These are phyloP conservation scores for Acanthosoma haemorrhoidale DNA, from an alignment of 2,888 invertebrate species.

Conservation along the genomic window DNA sequence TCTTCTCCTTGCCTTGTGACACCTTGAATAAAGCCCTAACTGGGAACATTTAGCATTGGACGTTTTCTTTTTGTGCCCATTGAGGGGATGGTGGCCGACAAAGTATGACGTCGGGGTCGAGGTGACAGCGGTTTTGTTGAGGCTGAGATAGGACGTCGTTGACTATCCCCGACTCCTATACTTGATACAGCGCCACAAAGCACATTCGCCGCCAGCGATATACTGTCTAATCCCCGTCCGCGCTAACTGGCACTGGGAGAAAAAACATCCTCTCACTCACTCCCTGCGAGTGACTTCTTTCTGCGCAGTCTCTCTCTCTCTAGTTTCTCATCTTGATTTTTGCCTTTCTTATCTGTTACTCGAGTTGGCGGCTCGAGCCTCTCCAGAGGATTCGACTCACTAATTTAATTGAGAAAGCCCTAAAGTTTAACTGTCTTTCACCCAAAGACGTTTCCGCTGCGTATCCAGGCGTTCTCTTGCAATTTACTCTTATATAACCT, in stretches of 20 bases:
- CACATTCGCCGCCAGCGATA: too few relatives aligned
- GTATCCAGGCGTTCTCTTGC: not conserved
- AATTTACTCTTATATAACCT: not conserved
- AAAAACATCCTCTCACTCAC: not conserved
- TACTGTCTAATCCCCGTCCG: not conserved
- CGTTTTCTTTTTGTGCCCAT: not conserved
- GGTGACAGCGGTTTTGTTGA: not conserved
- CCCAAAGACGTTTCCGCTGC: not conserved
- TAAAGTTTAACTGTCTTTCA: not conserved
- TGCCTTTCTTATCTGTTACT: not conserved
- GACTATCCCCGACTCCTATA: too few relatives aligned
- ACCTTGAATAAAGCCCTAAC: slow-evolving; percentile 8
- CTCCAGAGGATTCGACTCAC: not conserved
- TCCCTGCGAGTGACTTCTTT: not conserved
- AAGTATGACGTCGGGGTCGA: not conserved
- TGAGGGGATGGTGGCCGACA: not conserved
- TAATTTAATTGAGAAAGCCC: slow-evolving; percentile 8
- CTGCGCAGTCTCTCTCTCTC: not conserved
- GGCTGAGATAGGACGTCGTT: not conserved
- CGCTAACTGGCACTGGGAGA: not conserved
- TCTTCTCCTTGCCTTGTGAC: too few relatives aligned
- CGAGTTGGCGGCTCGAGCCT: not conserved
- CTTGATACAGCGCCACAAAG: not conserved
- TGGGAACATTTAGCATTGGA: not conserved
- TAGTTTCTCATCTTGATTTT: not conserved